Conservation (phyloP, 2,888 invertebrate genomes). For the Leptopilina myrica region DNA sequence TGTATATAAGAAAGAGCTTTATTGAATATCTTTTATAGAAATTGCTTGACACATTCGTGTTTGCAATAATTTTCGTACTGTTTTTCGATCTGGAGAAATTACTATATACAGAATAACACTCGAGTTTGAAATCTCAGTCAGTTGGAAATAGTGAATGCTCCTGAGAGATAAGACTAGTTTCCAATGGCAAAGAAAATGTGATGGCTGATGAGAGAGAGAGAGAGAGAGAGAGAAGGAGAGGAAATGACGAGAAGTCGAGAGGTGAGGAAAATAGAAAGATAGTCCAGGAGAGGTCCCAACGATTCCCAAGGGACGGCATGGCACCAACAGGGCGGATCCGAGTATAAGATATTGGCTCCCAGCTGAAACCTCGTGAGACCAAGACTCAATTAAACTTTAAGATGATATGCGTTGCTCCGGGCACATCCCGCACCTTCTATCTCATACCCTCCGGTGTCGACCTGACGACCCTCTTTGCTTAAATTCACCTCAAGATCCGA, state of each 20-base stretch:
- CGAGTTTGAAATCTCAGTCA: conserved; percentile 47
- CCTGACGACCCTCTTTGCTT: conserved; percentile 45
- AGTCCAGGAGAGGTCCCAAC: conserved; percentile 52
- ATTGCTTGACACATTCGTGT: too few species aligned
- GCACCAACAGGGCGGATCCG: conserved; percentile 64
- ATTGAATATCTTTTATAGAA: too few species aligned
- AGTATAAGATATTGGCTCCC: conserved; percentile 73
- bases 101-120: neutral
- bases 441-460: conserved; percentile 46
- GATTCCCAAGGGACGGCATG: conserved; percentile 48
- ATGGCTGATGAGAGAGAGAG: neutral
- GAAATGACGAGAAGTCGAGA: conserved; percentile 30
- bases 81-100: too few species aligned
- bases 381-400: conserved; percentile 86
- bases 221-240: neutral
- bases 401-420: conserved; percentile 79
- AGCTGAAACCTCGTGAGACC: conserved; percentile 78
- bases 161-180: conserved; percentile 48
- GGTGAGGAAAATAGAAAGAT: conserved; percentile 54
- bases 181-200: conserved; percentile 49
- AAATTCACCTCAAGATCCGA: conserved; percentile 47
- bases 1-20: too few species aligned
- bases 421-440: conserved; percentile 68
- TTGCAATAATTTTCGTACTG: too few species aligned
- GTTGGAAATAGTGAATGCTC: neutral